Evolutionary conservation across 2,797 vertebrate species (phyloP), one percentile per base, ranked within the genome.

Genomic region (Sarcoramphus papa): DNA sequence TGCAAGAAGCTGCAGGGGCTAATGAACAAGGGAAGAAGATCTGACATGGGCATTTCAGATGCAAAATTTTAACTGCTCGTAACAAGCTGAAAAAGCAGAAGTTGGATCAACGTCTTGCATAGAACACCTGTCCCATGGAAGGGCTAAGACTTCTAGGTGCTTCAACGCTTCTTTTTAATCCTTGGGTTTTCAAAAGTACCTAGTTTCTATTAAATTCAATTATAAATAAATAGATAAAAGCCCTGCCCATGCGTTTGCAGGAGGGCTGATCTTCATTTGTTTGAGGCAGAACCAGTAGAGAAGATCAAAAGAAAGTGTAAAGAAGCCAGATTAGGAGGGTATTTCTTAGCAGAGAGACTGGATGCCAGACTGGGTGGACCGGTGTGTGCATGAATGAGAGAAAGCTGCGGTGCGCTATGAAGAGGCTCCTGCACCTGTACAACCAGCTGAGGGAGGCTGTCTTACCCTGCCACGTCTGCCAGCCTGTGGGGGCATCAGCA

Each of bases 331-430:
- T 56, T 31, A 60, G 35, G 12, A 73, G 8, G 2, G 4, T 73
- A 8, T 64, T 64, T 90, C 25, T n/a, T 69, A 56, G 31, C 3
- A 10, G 41, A 31, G 28, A 37, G 47, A 23, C 14, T 40, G 40
- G 24, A 10, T 51, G 28, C 28, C 10, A 5, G 22, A 14, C 5
- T 7, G 37, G 50, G 20, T 25, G 37, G 16, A 17, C 5, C 0
- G 5, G 24, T 24, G 14, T 35, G 47, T 35, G 25, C 3, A 5
- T 9, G 30, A 25, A 20, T 1, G 14, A n/a, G 4, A 20, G 28
- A 19, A 47, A 50, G 57, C 19, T 30, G 17, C 0, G 2, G 13
- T n/a, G 27, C 2, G 2, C 30, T 62, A 10, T 1, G 2, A 21
- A 48, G 40, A 33, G 50, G 14, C n/a, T 75, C 17, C 31, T 48